Evolutionary conservation across 1,140 invertebrate species (phyloP).

Genomic region (Diabrotica virgifera): DNA sequence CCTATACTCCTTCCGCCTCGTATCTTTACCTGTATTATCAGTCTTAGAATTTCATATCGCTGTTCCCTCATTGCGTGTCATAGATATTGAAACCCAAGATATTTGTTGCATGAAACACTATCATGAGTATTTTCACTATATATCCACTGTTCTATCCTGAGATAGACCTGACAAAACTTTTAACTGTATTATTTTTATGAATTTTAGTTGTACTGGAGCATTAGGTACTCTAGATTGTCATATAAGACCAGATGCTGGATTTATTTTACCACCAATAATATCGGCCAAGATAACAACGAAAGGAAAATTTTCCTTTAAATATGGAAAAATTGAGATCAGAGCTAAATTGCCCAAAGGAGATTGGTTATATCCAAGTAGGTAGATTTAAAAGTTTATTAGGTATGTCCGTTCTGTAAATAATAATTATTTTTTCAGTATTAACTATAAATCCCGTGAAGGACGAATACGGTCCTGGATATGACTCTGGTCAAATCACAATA

Average conservation of each 20-base stretch:
- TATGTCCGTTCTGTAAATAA: no score
- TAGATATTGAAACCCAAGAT: no score
- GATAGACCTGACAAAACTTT: no score
- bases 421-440: no score
- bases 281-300: slow-evolving; percentile 67
- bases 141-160: no score
- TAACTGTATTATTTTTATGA: no score
- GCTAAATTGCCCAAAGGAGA: slow-evolving; percentile 74
- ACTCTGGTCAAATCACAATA: slow-evolving; percentile 51
- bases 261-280: slow-evolving; percentile 64
- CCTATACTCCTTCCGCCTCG: no score
- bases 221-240: slow-evolving; percentile 52
- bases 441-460: slow-evolving; percentile 55
- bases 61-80: no score
- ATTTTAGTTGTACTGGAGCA: slow-evolving; percentile 58
- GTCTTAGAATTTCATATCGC: no score
- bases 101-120: no score
- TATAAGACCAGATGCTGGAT: slow-evolving; percentile 49
- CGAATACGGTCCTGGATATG: slow-evolving; percentile 54
- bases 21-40: no score
- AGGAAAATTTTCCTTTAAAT: slow-evolving; percentile 65
- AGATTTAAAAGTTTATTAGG: background rate
- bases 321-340: slow-evolving; percentile 72
- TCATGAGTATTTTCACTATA: no score
- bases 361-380: slow-evolving; percentile 75